Base-by-base conservation (phyloP, 2,888 invertebrate species). In the Anthophora plumipes region DNA sequence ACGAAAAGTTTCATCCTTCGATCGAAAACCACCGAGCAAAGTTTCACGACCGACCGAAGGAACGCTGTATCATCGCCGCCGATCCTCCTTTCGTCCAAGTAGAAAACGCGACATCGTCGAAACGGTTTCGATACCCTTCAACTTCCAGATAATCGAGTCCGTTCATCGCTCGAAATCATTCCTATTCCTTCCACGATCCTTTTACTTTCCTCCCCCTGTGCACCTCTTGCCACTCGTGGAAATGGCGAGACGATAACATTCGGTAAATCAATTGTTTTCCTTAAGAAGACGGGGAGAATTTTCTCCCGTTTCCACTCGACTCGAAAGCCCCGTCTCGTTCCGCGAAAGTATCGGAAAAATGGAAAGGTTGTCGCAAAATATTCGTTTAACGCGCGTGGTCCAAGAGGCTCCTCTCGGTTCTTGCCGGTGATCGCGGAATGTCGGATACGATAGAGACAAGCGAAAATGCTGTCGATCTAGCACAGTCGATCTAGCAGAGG, bases 1-100 rank as follows among this genome's bases (percentile, higher is more conserved):
- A 69, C 83, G 86, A 64, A 78, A 86, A 86, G 46, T 86, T 86
- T 86, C 75, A 81, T 77, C 73, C 77, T 67, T 39, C 73, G 68
- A n/a, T 82, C 75, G 85, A 76, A 73, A 83, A 70, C 83, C 83
- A 71, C 85, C 66, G 37, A 31, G 25, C 60, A 52, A 80, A 85
- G 77, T 85, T 85, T 55, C 46, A 25, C 57, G 20, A 57, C 54
- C n/a, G 70, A 20, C 61, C 54, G n/a, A 37, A n/a, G n/a, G n/a
- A n/a, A n/a, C n/a, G n/a, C n/a, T n/a, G n/a, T n/a, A n/a, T n/a
- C 20, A 12, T 8, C 8, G 25, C 25, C 6, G 12, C 41, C 5
- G 37, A n/a, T 37, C n/a, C 11, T 46, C 31, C 50, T 72, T 66
- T 74, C 60, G 63, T 68, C 41, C 54, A 41, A 22, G 17, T 31